Evolutionary conservation across 2,797 vertebrate genomes (phyloP).

Genomic region (Arvicola amphibius): DNA sequence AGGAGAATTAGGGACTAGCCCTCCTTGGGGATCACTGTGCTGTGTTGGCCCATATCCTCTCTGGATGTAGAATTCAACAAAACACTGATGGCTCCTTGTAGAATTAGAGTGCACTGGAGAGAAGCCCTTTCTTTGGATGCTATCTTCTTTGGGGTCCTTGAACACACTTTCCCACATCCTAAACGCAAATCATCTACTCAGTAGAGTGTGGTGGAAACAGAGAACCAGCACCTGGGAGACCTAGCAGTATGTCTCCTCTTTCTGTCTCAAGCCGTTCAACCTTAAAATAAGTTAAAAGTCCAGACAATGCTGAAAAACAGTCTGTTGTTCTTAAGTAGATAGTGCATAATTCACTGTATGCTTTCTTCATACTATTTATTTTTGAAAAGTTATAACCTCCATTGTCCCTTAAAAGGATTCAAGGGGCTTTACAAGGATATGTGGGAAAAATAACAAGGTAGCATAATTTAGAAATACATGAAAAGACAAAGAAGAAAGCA

Average conservation of each 20-base stretch:
- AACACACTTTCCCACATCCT: background rate
- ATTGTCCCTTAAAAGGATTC: slow-evolving; percentile 61
- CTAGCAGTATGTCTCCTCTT: background rate
- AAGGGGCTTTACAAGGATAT: slow-evolving; percentile 41
- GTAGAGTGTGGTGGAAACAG: background rate
- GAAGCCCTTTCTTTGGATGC: background rate
- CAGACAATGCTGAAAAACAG: background rate
- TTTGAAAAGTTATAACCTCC: slow-evolving; percentile 53
- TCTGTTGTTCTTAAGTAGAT: slow-evolving; percentile 52
- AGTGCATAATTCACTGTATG: slow-evolving; percentile 3
- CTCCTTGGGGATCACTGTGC: background rate
- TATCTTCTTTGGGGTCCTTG: background rate
- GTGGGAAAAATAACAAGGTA: slow-evolving; percentile 16
- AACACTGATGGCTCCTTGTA: background rate
- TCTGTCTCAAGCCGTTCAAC: background rate
- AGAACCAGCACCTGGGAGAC: background rate
- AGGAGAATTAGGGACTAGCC: background rate
- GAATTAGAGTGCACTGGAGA: background rate
- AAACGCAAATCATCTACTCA: background rate
- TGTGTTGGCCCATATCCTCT: background rate
- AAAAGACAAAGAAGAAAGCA: slow-evolving; percentile 22
- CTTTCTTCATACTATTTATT: slow-evolving; percentile 52
- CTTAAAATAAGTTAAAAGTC: slow-evolving; percentile 34
- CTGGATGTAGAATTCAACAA: background rate
- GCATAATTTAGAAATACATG: slow-evolving; percentile 57